Conservation (phyloP, 2,888 invertebrate genomes). For the Orchesellides sinensis region DNA sequence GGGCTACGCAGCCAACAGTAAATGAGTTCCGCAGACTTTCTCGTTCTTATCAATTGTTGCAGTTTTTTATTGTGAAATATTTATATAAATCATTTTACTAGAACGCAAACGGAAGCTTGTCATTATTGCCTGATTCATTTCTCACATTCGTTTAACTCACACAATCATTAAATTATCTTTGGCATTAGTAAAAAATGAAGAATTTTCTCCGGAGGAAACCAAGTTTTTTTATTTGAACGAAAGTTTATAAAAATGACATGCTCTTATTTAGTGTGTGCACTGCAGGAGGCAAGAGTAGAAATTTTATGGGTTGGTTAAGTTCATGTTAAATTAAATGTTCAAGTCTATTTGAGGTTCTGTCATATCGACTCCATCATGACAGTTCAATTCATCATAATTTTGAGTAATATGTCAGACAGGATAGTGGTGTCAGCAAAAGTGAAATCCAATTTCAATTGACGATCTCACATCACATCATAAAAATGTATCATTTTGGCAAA, state of each 20-base stretch:
- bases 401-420: too few relatives aligned
- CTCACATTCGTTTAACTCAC: background rate
- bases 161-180: too few relatives aligned
- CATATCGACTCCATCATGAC: constrained; percentile 14
- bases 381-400: constrained; percentile 48
- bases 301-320: too few relatives aligned
- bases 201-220: background rate
- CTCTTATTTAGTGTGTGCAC: too few relatives aligned
- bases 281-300: too few relatives aligned
- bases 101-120: background rate
- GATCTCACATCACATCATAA: constrained; percentile 21
- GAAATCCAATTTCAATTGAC: constrained; percentile 30
- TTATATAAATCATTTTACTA: background rate
- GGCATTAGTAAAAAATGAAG: too few relatives aligned
- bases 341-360: too few relatives aligned
- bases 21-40: background rate
- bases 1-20: background rate
- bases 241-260: too few relatives aligned
- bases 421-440: background rate
- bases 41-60: too few relatives aligned
- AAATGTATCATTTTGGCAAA: background rate
- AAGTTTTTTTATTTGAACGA: too few relatives aligned
- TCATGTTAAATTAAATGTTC: too few relatives aligned
- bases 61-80: background rate
- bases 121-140: background rate